Percentiles rank a stretch among this genome's conserved stretches.
Evolutionary conservation across 2,888 invertebrate genomes (phyloP).

Genomic region (Strigamia crassipes): DNA sequence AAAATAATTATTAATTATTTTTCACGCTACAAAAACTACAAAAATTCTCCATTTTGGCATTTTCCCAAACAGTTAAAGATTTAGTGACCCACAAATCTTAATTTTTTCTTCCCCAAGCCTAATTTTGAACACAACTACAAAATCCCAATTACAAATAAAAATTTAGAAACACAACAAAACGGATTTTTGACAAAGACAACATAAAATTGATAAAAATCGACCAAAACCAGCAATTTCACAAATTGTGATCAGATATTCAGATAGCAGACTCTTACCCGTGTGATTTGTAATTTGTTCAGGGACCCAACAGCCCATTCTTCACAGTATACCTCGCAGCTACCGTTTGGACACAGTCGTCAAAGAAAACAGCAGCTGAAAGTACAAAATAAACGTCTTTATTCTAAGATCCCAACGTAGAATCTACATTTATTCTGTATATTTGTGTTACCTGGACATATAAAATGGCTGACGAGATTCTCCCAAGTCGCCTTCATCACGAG

Average conservation of each 20-base stretch:
- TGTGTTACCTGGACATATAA: neutral
- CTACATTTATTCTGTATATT: no score
- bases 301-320: neutral
- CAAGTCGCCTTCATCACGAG: no score
- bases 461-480: neutral
- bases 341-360: neutral
- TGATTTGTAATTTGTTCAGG: neutral
- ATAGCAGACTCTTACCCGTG: neutral
- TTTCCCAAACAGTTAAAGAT: neutral
- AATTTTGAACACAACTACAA: neutral
- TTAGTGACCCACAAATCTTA: neutral
- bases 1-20: neutral
- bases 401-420: no score
- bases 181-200: no score
- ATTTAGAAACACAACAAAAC: neutral
- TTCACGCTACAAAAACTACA: neutral
- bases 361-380: neutral
- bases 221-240: no score
- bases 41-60: neutral
- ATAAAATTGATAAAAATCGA: neutral
- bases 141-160: slow-evolving; percentile 8
- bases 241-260: neutral
- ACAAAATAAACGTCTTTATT: no score
- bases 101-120: neutral
- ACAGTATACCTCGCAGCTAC: neutral